Evolutionary conservation across 2,888 invertebrate species (phyloP).

Genomic region (Xiphydria camelus): DNA sequence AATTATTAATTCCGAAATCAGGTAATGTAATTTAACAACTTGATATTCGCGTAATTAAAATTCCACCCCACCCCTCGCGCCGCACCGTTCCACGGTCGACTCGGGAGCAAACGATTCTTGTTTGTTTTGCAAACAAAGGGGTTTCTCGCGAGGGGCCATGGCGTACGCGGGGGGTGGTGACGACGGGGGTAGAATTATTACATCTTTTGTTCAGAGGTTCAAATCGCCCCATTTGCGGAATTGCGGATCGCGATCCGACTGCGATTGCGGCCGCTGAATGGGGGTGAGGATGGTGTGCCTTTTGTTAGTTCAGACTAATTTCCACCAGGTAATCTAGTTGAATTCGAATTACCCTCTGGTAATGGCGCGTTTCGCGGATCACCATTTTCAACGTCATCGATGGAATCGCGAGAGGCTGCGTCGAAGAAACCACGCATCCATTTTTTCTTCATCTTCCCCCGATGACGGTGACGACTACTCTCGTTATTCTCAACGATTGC

Average conservation of each 20-base stretch:
- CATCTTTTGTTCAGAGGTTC: conserved; percentile 55
- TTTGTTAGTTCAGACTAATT: conserved; percentile 55
- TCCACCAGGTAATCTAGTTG: conserved; percentile 44
- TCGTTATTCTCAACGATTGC: too few relatives aligned
- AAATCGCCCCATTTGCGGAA: conserved; percentile 55
- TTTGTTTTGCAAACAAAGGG: conserved; percentile 57
- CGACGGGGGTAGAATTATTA: conserved; percentile 53
- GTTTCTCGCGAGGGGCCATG: conserved; percentile 5
- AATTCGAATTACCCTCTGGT: conserved; percentile 31
- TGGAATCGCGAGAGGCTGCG: too few relatives aligned
- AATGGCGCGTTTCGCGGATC: too few relatives aligned
- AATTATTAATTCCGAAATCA: conserved; percentile 18
- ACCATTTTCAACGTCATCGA: too few relatives aligned
- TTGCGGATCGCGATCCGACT: conserved; percentile 53
- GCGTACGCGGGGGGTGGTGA: not conserved
- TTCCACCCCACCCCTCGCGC: conserved; percentile 34
- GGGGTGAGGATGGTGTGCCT: conserved; percentile 27
- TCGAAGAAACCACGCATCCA: too few relatives aligned
- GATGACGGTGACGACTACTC: too few relatives aligned
- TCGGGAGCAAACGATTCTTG: conserved; percentile 54
- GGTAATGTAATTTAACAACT: conserved; percentile 26
- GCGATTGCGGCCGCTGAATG: conserved; percentile 47
- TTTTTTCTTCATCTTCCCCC: too few relatives aligned
- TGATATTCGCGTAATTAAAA: conserved; percentile 55
- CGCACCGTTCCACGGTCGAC: conserved; percentile 25